Evolutionary conservation across 2,797 vertebrate genomes (phyloP).

Genomic region (Acrossocheilus wenchowensis): DNA sequence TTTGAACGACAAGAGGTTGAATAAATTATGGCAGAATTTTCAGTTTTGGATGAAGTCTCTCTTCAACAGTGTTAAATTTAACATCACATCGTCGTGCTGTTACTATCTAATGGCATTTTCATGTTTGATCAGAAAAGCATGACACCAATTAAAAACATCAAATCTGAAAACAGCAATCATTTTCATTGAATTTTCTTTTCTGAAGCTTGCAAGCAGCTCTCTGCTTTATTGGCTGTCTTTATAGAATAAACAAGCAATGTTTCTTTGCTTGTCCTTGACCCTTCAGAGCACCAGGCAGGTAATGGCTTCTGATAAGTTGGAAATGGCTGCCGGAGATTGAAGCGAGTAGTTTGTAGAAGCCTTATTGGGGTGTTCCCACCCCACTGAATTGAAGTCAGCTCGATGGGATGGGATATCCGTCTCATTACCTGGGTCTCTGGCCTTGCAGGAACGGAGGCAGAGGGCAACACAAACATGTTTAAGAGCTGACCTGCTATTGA

Average conservation of each 20-base stretch:
- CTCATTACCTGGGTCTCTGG: slow-evolving; percentile 56
- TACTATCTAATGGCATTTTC: neutral
- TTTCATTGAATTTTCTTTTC: slow-evolving; percentile 8
- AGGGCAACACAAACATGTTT: slow-evolving; percentile 54
- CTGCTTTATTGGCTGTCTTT: slow-evolving; percentile 39
- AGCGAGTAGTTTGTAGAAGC: slow-evolving; percentile 56
- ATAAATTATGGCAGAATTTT: neutral
- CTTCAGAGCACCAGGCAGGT: slow-evolving; percentile 53
- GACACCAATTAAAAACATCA: neutral
- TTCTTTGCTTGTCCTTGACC: slow-evolving; percentile 58
- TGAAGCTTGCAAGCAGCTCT: neutral
- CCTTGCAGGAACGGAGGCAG: slow-evolving; percentile 34
- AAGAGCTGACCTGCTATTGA: slow-evolving; percentile 31
- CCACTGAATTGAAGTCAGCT: slow-evolving; percentile 60
- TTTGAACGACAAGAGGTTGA: neutral
- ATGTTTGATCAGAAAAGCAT: neutral
- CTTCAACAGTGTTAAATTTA: neutral
- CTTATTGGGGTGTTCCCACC: slow-evolving; percentile 51
- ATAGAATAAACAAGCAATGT: slow-evolving; percentile 54
- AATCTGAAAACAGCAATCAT: neutral
- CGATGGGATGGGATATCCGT: slow-evolving; percentile 50
- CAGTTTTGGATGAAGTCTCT: neutral
- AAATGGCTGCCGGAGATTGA: slow-evolving; percentile 58
- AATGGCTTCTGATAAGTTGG: slow-evolving; percentile 58
- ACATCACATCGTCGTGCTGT: neutral